A percentile compares a stretch with the other conserved stretches of the same genome.
Conservation (phyloP, 1,140 invertebrate genomes). For the Lethrus apterus region DNA sequence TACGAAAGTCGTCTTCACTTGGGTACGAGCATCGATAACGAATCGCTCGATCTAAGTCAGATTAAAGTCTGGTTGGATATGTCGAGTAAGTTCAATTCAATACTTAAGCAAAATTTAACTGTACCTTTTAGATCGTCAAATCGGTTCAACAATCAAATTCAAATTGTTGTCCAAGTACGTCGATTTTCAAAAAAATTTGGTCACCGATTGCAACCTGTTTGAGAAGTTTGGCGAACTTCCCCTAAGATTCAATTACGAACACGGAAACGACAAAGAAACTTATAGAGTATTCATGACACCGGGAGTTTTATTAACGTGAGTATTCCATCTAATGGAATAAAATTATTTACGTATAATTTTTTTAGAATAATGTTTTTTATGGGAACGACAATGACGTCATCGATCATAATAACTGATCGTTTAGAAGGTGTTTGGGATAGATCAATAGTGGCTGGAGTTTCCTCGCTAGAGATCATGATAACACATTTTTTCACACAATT, state of each 20-base stretch:
- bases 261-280: slow-evolving; percentile 55
- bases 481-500: slow-evolving; percentile 73
- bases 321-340: neutral
- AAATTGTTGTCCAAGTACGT: slow-evolving; percentile 57
- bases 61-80: slow-evolving; percentile 64
- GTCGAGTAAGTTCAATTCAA: slow-evolving; percentile 51
- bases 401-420: slow-evolving; percentile 73
- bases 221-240: slow-evolving; percentile 50
- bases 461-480: slow-evolving; percentile 47
- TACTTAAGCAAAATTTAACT: slow-evolving; percentile 6
- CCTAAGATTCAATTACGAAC: slow-evolving; percentile 61
- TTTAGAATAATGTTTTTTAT: slow-evolving; percentile 71
- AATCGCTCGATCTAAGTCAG: slow-evolving; percentile 49
- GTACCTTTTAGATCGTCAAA: slow-evolving; percentile 58
- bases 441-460: slow-evolving; percentile 62
- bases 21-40: slow-evolving; percentile 42
- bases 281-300: slow-evolving; percentile 71
- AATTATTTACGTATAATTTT: slow-evolving; percentile 7
- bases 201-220: slow-evolving; percentile 52
- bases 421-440: slow-evolving; percentile 72
- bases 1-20: slow-evolving; percentile 50
- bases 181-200: slow-evolving; percentile 47
- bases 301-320: slow-evolving; percentile 65
- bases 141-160: slow-evolving; percentile 55
- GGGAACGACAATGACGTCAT: slow-evolving; percentile 67